These are phyloP conservation scores for Chrysogorgia sp. DNA, from an alignment of 92 coral and sea anemone species.

Conservation along the genomic window DNA sequence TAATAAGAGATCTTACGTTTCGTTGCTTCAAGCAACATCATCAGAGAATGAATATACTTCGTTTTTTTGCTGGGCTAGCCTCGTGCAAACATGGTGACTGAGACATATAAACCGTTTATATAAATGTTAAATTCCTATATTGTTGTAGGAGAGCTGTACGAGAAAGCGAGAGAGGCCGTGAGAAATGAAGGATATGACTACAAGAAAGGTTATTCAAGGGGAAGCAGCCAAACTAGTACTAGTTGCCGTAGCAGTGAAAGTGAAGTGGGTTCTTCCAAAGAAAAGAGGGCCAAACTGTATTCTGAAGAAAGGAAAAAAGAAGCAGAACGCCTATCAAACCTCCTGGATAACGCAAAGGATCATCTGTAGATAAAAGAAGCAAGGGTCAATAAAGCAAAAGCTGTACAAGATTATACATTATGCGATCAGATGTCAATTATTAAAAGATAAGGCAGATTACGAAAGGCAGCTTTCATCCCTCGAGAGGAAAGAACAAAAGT, in stretches of 20 bases:
- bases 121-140: background rate
- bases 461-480: slow-evolving; percentile 58
- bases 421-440: slow-evolving; percentile 59
- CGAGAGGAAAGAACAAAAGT: slow-evolving; percentile 49
- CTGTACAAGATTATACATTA: slow-evolving; percentile 42
- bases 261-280: slow-evolving; percentile 35
- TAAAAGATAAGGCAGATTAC: slow-evolving; percentile 55
- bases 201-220: slow-evolving; percentile 57
- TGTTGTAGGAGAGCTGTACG: slow-evolving; percentile 56
- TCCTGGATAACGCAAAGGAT: slow-evolving; percentile 45
- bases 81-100: no score
- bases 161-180: slow-evolving; percentile 57
- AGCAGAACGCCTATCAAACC: slow-evolving; percentile 19
- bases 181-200: slow-evolving; percentile 44
- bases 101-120: no score
- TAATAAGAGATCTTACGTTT: no score
- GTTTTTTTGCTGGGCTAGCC: no score
- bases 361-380: slow-evolving; percentile 48
- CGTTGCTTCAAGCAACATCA: no score
- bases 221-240: background rate
- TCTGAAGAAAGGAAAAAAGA: slow-evolving; percentile 54
- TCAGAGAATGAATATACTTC: no score
- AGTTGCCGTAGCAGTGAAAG: slow-evolving; percentile 6
- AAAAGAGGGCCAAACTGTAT: slow-evolving; percentile 50
- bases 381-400: slow-evolving; percentile 48